Base-by-base conservation (phyloP, 1,140 invertebrate species). In the Cephus cinctus region DNA sequence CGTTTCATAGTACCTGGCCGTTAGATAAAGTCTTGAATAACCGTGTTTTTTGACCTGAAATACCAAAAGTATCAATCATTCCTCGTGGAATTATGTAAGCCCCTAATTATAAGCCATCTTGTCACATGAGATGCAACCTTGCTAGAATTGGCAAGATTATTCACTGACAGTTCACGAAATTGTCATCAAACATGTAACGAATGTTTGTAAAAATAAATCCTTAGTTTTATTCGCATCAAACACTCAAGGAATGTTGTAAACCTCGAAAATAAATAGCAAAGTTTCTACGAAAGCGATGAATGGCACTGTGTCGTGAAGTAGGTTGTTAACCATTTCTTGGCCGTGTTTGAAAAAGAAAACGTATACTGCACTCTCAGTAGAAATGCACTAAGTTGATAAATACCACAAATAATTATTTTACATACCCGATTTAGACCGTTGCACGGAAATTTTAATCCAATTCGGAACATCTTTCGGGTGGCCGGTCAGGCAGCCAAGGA, bases 371-470 rank as follows among this genome's bases (percentile, higher is more conserved):
- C n/a, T n/a, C n/a, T n/a, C n/a, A n/a, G n/a, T n/a, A n/a, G n/a
- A n/a, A n/a, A n/a, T n/a, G n/a, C n/a, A n/a, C n/a, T n/a, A n/a
- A n/a, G n/a, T n/a, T n/a, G n/a, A n/a, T n/a, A n/a, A n/a, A n/a
- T n/a, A n/a, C n/a, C n/a, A n/a, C n/a, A n/a, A 32, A 36, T 11
- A 52, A 50, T 61, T 48, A 65, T 57, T 66, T 63, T 69, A 65
- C 63, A 30, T 64, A 74, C 67, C 65, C 63, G 63, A 57, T 63
- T 69, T 44, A 74, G 45, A 53, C 69, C 65, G 54, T 72, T 74
- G 57, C 64, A 72, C 63, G 75, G 64, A 58, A 74, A 75, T 76
- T 77, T 78, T 57, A 75, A 62, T 58, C 72, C 70, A 59, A 76
- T 62, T 71, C 74, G 71, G 45, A 73, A 69, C 76, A 78, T 78